Percentiles rank a stretch among this genome's conserved stretches.
phyloP scores from a whole-genome alignment of 1,140 invertebrate genomes.

The Ceratosolen solmsi region DNA sequence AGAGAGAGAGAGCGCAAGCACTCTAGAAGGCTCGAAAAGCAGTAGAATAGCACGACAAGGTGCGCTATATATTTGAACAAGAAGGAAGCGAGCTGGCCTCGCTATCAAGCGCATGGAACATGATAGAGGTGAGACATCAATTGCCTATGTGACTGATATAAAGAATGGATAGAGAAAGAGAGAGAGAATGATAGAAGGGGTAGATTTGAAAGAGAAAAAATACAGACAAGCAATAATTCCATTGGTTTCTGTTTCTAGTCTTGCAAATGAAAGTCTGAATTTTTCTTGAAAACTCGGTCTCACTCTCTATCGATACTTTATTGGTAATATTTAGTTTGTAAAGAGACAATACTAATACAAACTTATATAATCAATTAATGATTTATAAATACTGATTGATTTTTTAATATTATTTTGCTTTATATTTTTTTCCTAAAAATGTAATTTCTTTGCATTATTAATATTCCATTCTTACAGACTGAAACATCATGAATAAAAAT shows the following conservation, averaged over 20 bases:
- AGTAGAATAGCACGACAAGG: constrained; percentile 30
- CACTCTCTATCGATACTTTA: too few relatives aligned
- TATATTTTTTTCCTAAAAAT: too few relatives aligned
- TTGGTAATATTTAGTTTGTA: too few relatives aligned
- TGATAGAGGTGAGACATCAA: constrained; percentile 70
- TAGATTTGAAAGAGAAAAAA: too few relatives aligned
- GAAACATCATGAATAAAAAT: too few relatives aligned
- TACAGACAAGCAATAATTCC: neutral
- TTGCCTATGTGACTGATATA: neutral
- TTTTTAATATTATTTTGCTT: too few relatives aligned
- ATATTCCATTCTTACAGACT: too few relatives aligned
- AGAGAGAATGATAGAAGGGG: neutral
- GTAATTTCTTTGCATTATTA: too few relatives aligned
- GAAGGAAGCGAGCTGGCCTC: constrained; percentile 70
- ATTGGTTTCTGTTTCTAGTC: neutral
- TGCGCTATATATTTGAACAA: constrained; percentile 28
- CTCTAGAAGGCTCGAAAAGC: neutral
- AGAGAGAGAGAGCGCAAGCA: neutral
- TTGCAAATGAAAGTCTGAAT: too few relatives aligned
- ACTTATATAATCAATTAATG: too few relatives aligned
- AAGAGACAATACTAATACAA: too few relatives aligned
- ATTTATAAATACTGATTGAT: too few relatives aligned
- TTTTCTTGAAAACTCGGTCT: neutral
- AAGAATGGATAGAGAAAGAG: neutral
- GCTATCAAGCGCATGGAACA: constrained; percentile 72